Conservation (phyloP, 2,888 invertebrate species). For the Amblyjoppa proteus region DNA sequence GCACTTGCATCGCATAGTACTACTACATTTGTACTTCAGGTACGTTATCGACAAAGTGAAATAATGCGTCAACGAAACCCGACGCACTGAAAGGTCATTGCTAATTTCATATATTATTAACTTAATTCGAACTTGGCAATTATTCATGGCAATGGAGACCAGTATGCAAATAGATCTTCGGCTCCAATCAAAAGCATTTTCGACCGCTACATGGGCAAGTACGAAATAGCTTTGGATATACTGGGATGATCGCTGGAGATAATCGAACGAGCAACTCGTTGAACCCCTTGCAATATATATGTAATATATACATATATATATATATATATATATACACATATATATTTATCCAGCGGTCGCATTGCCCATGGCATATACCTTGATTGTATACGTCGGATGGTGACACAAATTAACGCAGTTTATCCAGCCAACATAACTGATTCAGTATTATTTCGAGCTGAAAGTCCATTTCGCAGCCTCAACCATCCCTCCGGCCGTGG, state of each 20-base stretch:
- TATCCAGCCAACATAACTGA: constrained; percentile 13
- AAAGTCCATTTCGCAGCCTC: constrained; percentile 16
- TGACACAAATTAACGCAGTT: constrained; percentile 28
- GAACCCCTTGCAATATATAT: neutral
- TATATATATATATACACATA: neutral
- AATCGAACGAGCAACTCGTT: neutral
- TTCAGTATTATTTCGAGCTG: constrained; percentile 19
- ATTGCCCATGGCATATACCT: neutral
- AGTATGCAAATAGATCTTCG: neutral
- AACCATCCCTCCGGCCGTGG: neutral
- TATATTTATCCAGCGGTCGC: neutral
- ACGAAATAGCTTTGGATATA: neutral
- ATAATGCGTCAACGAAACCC: no score
- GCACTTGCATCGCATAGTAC: no score
- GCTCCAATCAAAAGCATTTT: neutral
- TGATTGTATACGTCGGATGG: neutral
- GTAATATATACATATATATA: no score
- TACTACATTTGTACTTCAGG: no score
- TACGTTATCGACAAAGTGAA: no score
- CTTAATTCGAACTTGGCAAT: no score
- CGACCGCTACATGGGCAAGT: neutral
- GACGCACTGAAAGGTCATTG: no score
- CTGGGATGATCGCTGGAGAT: neutral
- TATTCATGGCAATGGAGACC: no score
- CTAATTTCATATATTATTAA: no score